A percentile compares a stretch with the other conserved stretches of the same genome.
Conservation (phyloP, 2,888 invertebrate genomes). For the Gastrophysa polygoni region DNA sequence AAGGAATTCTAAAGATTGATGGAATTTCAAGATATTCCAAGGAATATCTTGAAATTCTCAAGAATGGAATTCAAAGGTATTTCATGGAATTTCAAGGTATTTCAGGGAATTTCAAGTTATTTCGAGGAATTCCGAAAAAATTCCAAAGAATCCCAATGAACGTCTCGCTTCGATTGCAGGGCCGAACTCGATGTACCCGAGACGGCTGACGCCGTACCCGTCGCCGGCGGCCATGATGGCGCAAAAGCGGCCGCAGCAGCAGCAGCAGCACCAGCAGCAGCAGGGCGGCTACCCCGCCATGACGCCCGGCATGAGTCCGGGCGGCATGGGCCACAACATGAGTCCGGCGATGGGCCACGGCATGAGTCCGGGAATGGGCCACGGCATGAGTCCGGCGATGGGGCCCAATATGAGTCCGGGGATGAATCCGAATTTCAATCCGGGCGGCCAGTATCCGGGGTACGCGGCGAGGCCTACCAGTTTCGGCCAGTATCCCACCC, state of each 20-base stretch:
- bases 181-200: slow-evolving; percentile 67
- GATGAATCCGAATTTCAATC: slow-evolving; percentile 60
- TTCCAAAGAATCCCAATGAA: too few species aligned
- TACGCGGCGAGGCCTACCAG: slow-evolving; percentile 58
- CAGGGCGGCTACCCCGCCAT: slow-evolving; percentile 58
- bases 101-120: too few species aligned
- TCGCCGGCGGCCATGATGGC: slow-evolving; percentile 84
- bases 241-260: slow-evolving; percentile 72
- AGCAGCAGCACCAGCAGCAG: slow-evolving; percentile 65
- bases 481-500: slow-evolving; percentile 71
- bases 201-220: slow-evolving; percentile 86
- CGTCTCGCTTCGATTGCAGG: not conserved
- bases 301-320: slow-evolving; percentile 54
- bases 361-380: slow-evolving; percentile 51
- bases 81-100: too few species aligned
- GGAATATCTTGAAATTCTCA: too few species aligned
- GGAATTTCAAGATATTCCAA: too few species aligned
- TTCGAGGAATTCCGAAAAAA: too few species aligned
- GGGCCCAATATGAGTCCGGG: slow-evolving; percentile 41
- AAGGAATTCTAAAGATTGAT: too few species aligned
- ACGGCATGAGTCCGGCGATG: slow-evolving; percentile 56
- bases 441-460: slow-evolving; percentile 55
- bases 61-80: too few species aligned
- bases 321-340: slow-evolving; percentile 26
- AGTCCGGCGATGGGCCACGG: slow-evolving; percentile 54